Evolutionary conservation across 2,113 vertebrate species (phyloP), one percentile per base, ranked within the genome.

Genomic region (Opisthocomus hoazin): DNA sequence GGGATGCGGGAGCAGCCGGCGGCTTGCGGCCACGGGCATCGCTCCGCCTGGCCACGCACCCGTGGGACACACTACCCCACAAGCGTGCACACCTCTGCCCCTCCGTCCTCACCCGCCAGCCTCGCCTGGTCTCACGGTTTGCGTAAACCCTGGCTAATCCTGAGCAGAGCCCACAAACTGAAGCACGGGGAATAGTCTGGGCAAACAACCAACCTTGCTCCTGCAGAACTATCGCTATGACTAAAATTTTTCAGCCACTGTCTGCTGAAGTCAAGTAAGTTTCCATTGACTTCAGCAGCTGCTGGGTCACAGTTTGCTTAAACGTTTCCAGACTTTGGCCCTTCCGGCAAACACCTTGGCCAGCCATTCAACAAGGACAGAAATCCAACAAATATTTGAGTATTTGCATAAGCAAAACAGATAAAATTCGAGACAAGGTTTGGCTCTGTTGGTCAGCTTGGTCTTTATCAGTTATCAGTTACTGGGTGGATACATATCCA

Each of bases 291-390:
- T 94, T 85, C 74, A 74, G 7, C 69, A 77, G 22, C 43, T 78
- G 26, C 87, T 76, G 87, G 74, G 82, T 77, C 91, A 85, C 34
- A 21, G 6, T 82, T 87, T 51, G 68, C 34, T 78, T 71, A 76
- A 96, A 41, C 54, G 66, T 83, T 95, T 90, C 81, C 91, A 96
- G 87, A 45, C 70, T 80, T 93, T 29, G 73, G 84, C 71, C 83
- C 48, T 85, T 84, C 29, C 93, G 70, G 83, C 58, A 78, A 97
- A 75, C 80, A 75, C 69, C 60, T 81, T 61, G 63, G 84, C 75
- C 85, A 93, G 39, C 63, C 3, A 1, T 79, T 88, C 34, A 86
- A 37, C 41, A 84, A 2, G 17, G 63, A 36, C 48, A 57, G n/a
- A 79, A 53, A 91, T 46, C 54, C 58, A 73, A 37, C 84, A 79